Conservation (phyloP, 2,113 vertebrate genomes). For the Oncorhynchus keta region DNA sequence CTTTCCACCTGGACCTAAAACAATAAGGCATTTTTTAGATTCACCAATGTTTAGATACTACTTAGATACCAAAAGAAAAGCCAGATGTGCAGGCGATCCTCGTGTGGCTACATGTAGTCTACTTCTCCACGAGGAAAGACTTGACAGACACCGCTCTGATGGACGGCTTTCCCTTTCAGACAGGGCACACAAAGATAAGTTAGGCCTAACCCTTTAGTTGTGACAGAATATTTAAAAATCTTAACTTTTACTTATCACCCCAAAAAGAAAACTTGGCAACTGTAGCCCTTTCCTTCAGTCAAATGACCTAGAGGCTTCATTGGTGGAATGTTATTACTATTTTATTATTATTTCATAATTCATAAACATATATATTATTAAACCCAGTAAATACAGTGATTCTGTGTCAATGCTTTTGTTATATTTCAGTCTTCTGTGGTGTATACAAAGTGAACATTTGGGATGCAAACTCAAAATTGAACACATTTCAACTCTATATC, state of each 20-base stretch:
- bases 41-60: constrained; percentile 69
- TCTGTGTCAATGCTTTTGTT: too few relatives aligned
- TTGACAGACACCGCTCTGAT: constrained; percentile 64
- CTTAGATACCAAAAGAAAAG: constrained; percentile 73
- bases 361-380: too few relatives aligned
- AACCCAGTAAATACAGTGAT: too few relatives aligned
- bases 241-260: neutral
- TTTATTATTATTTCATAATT: too few relatives aligned
- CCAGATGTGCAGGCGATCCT: constrained; percentile 69
- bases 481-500: too few relatives aligned
- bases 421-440: too few relatives aligned
- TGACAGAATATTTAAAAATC: constrained; percentile 56
- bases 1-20: constrained; percentile 72
- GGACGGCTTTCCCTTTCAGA: constrained; percentile 70
- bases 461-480: too few relatives aligned
- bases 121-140: constrained; percentile 53
- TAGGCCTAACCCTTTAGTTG: constrained; percentile 57
- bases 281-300: too few relatives aligned
- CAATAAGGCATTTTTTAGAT: constrained; percentile 67
- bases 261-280: neutral
- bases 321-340: too few relatives aligned
- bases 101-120: constrained; percentile 71
- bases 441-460: too few relatives aligned
- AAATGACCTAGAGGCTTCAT: too few relatives aligned
- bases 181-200: constrained; percentile 62